phyloP scores from a whole-genome alignment of 2,113 vertebrate species.

The Laticauda laticaudata region DNA sequence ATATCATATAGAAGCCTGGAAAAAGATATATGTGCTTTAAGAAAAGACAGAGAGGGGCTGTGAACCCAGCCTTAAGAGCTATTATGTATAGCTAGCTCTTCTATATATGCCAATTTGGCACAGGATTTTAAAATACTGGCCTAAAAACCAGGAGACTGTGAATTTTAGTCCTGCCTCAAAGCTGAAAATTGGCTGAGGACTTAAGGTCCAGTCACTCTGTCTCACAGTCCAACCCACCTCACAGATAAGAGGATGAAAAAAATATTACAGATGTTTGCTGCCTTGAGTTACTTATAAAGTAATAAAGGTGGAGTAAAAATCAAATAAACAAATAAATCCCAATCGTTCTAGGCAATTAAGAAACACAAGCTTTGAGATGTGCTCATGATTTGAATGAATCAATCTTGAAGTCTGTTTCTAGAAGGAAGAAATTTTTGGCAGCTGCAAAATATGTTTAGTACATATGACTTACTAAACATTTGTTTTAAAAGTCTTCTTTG shows the following conservation, averaged over 20 bases:
- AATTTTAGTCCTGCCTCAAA: background rate
- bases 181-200: background rate
- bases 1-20: background rate
- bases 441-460: background rate
- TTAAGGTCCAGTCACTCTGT: background rate
- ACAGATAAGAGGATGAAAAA: background rate
- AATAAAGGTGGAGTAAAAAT: background rate
- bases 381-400: background rate
- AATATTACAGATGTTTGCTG: background rate
- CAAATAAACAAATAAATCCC: background rate
- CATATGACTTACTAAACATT: background rate
- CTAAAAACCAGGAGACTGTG: background rate
- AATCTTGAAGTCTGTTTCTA: background rate
- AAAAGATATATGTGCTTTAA: background rate
- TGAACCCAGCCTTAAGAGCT: background rate
- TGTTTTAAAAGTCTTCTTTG: background rate
- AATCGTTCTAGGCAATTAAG: background rate
- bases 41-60: background rate
- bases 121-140: background rate
- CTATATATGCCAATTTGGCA: background rate
- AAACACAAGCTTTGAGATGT: background rate
- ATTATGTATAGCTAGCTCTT: background rate
- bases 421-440: constrained; percentile 3
- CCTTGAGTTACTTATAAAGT: background rate
- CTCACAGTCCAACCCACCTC: background rate